Conservation (phyloP, 2,797 vertebrate genomes). For the Lepidocolaptes lacrymiger region DNA sequence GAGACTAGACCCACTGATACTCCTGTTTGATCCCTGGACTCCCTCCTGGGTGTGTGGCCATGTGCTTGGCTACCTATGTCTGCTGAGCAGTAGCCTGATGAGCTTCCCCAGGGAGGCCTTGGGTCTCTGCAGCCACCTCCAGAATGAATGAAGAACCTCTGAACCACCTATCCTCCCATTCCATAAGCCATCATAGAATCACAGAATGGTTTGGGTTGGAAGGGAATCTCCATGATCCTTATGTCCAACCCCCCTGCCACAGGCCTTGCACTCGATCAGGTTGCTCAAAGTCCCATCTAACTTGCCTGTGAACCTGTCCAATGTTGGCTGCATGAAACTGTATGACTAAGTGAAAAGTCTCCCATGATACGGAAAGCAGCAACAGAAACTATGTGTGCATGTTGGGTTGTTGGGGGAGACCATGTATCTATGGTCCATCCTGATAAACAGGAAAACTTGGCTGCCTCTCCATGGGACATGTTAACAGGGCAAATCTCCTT, state of each 20-base stretch:
- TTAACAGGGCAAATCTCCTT: neutral
- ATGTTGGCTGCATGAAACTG: neutral
- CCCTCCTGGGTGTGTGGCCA: neutral
- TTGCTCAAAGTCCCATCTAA: neutral
- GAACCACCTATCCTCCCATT: neutral
- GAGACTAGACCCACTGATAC: neutral
- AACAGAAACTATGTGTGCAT: neutral
- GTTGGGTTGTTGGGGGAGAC: neutral
- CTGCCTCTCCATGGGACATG: neutral
- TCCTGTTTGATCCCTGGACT: neutral
- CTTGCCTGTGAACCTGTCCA: neutral
- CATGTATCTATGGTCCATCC: neutral
- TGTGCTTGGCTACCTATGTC: neutral
- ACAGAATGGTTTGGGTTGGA: neutral
- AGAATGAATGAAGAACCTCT: neutral
- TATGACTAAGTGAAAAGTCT: neutral
- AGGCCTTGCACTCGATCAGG: neutral
- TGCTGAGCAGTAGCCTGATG: neutral
- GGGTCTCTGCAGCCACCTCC: neutral
- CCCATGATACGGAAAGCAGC: neutral
- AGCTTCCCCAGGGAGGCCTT: neutral
- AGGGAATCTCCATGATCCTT: neutral
- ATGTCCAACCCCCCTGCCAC: neutral
- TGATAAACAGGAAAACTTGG: neutral
- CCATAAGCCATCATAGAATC: neutral